phyloP scores from a whole-genome alignment of 1,140 invertebrate species.

The Aphelenchoides avenae region DNA sequence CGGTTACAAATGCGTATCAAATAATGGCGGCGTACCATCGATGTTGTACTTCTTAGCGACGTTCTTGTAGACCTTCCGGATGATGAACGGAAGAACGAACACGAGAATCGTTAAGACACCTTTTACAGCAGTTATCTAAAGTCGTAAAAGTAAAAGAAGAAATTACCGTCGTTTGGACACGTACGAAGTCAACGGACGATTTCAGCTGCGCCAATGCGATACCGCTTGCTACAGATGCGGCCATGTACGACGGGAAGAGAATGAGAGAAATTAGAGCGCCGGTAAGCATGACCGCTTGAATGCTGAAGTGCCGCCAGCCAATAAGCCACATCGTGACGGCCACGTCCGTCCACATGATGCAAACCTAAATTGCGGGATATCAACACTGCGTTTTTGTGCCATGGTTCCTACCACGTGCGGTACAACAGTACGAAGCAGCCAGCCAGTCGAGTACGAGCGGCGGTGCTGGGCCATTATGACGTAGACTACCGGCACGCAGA shows the following conservation, averaged over 20 bases:
- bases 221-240: constrained; percentile 28
- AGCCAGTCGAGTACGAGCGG: no score
- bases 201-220: constrained; percentile 43
- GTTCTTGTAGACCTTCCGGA: constrained; percentile 33
- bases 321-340: constrained; percentile 51
- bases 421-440: no score
- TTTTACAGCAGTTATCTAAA: constrained; percentile 50
- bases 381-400: no score
- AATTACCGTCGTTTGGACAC: constrained; percentile 4
- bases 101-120: constrained; percentile 41
- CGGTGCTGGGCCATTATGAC: no score
- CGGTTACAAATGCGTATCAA: neutral
- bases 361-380: no score
- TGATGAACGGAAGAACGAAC: constrained; percentile 43
- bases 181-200: constrained; percentile 43
- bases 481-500: no score
- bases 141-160: neutral
- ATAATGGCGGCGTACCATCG: constrained; percentile 20
- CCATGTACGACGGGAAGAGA: constrained; percentile 39
- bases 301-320: constrained; percentile 38
- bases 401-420: no score
- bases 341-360: constrained; percentile 48
- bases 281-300: constrained; percentile 41
- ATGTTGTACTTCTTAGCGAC: constrained; percentile 44
- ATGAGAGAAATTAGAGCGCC: constrained; percentile 42